Evolutionary conservation across 2,888 invertebrate genomes (phyloP).

Genomic region (Drosophila aldrichi): DNA sequence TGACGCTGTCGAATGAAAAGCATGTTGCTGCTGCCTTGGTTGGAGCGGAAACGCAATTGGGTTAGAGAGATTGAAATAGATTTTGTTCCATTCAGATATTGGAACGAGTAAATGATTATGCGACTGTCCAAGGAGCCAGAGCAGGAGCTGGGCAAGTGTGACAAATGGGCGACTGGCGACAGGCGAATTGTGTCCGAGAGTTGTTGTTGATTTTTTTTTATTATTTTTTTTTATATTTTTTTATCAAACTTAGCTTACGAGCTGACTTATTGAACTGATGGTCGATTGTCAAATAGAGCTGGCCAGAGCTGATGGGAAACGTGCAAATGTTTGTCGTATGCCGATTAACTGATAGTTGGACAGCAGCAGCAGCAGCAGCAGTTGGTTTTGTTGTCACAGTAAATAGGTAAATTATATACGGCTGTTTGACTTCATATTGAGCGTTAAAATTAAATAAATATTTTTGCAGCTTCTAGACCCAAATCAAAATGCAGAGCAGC

Average conservation of each 20-base stretch:
- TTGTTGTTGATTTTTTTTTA: too few relatives aligned
- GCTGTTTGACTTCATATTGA: slow-evolving; percentile 16
- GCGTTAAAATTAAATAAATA: slow-evolving; percentile 69
- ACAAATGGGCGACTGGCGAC: slow-evolving; percentile 63
- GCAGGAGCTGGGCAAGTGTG: slow-evolving; percentile 30
- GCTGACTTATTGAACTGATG: slow-evolving; percentile 33
- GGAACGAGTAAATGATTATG: slow-evolving; percentile 30
- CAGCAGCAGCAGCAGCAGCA: slow-evolving; percentile 62
- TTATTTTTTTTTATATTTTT: neutral
- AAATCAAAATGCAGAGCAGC: slow-evolving; percentile 70
- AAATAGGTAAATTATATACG: slow-evolving; percentile 32
- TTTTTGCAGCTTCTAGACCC: slow-evolving; percentile 57
- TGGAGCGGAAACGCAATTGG: slow-evolving; percentile 1
- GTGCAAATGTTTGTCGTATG: slow-evolving; percentile 58
- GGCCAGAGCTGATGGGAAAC: slow-evolving; percentile 17
- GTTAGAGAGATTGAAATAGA: slow-evolving; percentile 14
- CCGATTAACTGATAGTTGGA: slow-evolving; percentile 56
- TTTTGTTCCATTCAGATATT: slow-evolving; percentile 4
- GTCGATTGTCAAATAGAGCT: neutral
- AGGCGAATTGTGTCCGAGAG: slow-evolving; percentile 45
- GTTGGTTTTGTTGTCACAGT: slow-evolving; percentile 54
- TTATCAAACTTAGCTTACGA: slow-evolving; percentile 16
- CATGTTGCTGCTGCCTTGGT: slow-evolving; percentile 13
- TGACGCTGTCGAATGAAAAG: slow-evolving; percentile 39
- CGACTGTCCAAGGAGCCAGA: slow-evolving; percentile 19